Base-by-base conservation (phyloP, 2,888 invertebrate species). In the Nephrotoma guestfalica region DNA sequence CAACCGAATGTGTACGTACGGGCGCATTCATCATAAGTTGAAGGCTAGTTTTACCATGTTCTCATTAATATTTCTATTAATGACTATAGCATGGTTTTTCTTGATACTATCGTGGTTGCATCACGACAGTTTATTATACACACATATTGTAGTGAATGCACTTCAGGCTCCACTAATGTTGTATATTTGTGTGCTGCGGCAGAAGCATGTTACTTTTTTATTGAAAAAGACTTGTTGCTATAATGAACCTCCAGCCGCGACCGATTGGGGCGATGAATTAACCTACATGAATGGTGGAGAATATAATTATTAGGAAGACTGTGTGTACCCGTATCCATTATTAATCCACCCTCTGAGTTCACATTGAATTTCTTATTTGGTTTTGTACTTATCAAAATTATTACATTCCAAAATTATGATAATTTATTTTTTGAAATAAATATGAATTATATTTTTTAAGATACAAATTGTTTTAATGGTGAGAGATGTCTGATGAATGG, bases 261-360 rank as follows among this genome's bases (percentile, higher is more conserved):
- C 94, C n/a, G 96, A 97, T 89, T 97, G 96, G 96, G 97, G 97
- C 0, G 97, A 97, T 89, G 97, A 97, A 92, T 95, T 97, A 95
- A 95, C 96, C 86, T 96, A 96, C 88, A 96, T 97, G 94, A 96
- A 96, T 89, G 95, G 95, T 15, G 90, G 90, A 87, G 90, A 91
- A 88, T 91, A 91, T 88, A 90, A 88, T 6, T 71, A 71, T 30
- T 71, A 71, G 71, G 71, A 71, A 71, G 71, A 9, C 30, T 71
- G 89, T 71, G 71, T 84, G 47, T 86, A 41, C 42, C 18, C 11
- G 51, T 7, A 86, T 45, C 51, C n/a, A 86, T 85, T 13, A 11
- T 84, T 43, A 86, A 86, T 86, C 87, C 86, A 85, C 42, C 41
- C 47, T 87, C 86, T 41, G 85, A 43, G 57, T 86, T 85, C 85